Conservation (phyloP, 2,888 invertebrate genomes). For the Drosophila neotestacea region DNA sequence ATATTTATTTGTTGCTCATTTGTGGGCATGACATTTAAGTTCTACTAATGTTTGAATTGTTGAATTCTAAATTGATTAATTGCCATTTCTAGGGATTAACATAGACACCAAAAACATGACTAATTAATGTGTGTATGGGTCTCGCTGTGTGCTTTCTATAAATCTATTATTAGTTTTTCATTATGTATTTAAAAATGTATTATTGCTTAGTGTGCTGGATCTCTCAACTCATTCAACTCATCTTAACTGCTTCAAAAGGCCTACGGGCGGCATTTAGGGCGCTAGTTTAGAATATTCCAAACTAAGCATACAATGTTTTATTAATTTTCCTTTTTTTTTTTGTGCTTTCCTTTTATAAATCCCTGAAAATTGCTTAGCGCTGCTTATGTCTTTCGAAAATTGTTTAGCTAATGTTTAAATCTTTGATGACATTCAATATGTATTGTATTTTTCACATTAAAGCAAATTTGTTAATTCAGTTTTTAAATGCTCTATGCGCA, state of each 20-base stretch:
- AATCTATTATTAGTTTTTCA: conserved; percentile 12
- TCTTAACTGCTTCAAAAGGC: conserved; percentile 65
- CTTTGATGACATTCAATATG: conserved; percentile 52
- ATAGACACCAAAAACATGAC: conserved; percentile 76
- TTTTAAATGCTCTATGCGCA: conserved; percentile 61
- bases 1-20: conserved; percentile 33
- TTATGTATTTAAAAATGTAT: conserved; percentile 20
- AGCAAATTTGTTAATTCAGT: conserved; percentile 47
- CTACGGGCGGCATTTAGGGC: conserved; percentile 79
- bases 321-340: conserved; percentile 25
- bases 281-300: conserved; percentile 42
- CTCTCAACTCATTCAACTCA: conserved; percentile 15
- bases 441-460: conserved; percentile 63
- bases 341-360: conserved; percentile 68
- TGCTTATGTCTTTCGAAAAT: conserved; percentile 52
- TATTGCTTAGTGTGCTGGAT: conserved; percentile 51
- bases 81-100: conserved; percentile 70
- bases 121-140: conserved; percentile 51
- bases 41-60: conserved; percentile 64
- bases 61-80: conserved; percentile 69
- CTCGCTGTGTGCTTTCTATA: conserved; percentile 11
- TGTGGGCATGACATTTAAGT: conserved; percentile 48
- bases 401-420: conserved; percentile 42
- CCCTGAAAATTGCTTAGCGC: conserved; percentile 79
- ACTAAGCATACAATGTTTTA: conserved; percentile 42